Conservation (phyloP, 2,888 invertebrate genomes). For the Ischnura elegans region DNA sequence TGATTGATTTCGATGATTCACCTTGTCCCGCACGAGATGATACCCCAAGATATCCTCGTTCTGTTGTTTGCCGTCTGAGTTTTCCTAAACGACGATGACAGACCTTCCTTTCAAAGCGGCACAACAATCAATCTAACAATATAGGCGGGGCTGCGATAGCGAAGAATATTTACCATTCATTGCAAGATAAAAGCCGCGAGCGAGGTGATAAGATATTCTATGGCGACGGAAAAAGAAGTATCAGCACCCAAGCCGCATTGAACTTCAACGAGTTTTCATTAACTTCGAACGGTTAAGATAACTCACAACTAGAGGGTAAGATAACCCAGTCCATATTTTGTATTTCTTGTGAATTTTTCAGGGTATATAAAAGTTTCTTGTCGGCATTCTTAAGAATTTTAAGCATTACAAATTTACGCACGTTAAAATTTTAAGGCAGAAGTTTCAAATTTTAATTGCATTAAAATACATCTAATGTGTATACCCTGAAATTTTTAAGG, state of each 20-base stretch:
- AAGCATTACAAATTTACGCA: no score
- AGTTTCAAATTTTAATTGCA: no score
- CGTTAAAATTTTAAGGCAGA: no score
- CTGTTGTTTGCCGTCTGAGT: neutral
- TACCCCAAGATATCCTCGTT: no score
- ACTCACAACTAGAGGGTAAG: no score
- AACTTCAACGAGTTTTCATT: neutral
- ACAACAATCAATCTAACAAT: neutral
- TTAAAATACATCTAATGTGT: no score
- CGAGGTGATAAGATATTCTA: neutral
- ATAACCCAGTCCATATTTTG: no score
- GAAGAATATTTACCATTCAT: neutral
- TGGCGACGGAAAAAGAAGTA: neutral
- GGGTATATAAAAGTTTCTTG: no score
- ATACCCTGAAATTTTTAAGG: no score
- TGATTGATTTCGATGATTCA: conserved; percentile 23
- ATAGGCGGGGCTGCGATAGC: neutral
- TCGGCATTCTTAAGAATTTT: no score
- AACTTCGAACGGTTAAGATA: neutral
- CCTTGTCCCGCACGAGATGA: neutral
- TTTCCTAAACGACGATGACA: neutral
- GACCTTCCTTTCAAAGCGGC: neutral
- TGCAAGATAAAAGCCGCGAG: neutral
- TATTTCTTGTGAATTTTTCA: no score
- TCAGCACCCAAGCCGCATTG: neutral